These are phyloP conservation scores for Phainopepla nitens DNA, from an alignment of 2,113 vertebrate species.

Conservation along the genomic window DNA sequence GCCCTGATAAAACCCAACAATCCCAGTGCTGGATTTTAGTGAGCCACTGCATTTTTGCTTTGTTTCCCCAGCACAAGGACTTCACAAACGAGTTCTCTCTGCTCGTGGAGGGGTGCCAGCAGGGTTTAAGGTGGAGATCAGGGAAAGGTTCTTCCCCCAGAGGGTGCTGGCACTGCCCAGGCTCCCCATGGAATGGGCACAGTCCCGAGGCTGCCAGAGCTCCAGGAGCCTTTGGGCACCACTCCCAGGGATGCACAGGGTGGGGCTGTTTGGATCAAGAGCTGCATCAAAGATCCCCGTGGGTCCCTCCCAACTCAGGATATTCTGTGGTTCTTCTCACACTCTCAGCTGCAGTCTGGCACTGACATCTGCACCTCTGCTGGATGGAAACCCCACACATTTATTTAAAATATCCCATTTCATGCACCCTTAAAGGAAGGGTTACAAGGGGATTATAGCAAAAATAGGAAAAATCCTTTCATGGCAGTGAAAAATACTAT, in stretches of 20 bases:
- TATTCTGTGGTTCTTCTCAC: neutral
- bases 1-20: neutral
- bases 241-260: neutral
- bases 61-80: neutral
- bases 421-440: neutral
- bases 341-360: neutral
- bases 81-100: neutral
- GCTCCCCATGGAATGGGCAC: neutral
- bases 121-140: accelerated
- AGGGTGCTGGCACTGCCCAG: neutral
- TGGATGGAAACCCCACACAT: neutral
- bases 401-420: neutral
- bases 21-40: neutral
- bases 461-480: neutral
- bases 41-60: neutral
- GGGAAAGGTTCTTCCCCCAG: neutral
- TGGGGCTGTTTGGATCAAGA: neutral
- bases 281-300: neutral
- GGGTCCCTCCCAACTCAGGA: neutral
- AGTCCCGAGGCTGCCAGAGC: neutral
- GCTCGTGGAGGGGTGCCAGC: neutral
- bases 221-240: accelerated
- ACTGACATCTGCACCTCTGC: neutral
- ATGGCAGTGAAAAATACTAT: neutral
- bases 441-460: neutral